A percentile compares a stretch with the other conserved stretches of the same genome.
These are phyloP conservation scores for Caenorhabditis panamensis DNA, from an alignment of 2,888 invertebrate species.

Conservation along the genomic window DNA sequence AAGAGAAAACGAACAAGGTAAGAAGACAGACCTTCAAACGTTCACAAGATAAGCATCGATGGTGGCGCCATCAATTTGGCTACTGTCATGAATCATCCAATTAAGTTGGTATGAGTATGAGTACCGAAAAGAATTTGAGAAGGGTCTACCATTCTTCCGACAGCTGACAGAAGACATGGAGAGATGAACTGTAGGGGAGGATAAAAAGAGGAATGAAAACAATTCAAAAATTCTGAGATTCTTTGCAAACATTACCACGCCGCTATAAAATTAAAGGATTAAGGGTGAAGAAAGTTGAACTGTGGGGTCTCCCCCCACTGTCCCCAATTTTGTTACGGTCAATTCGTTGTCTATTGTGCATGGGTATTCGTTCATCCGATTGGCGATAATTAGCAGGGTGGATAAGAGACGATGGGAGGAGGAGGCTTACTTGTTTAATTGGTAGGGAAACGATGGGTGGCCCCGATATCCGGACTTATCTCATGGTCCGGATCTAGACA, in stretches of 20 bases:
- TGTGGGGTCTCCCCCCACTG: conserved; percentile 9
- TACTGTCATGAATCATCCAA: conserved; percentile 56
- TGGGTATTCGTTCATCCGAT: conserved; percentile 41
- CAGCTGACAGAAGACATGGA: neutral
- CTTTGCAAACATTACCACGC: conserved; percentile 9
- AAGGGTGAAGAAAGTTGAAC: conserved; percentile 48
- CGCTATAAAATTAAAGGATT: conserved; percentile 61
- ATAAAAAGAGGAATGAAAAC: neutral
- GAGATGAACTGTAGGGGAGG: conserved; percentile 4
- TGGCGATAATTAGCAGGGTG: conserved; percentile 46
- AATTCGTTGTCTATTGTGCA: conserved; percentile 59
- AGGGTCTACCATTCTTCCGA: conserved; percentile 5
- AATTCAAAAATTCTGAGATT: conserved; percentile 11
- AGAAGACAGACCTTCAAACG: conserved; percentile 30
- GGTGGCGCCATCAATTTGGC: conserved; percentile 55
- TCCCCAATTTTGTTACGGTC: conserved; percentile 58
- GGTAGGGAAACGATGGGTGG: conserved; percentile 35
- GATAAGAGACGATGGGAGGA: neutral
- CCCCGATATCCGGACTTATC: conserved; percentile 44
- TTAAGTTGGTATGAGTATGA: conserved; percentile 46
- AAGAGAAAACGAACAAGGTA: neutral
- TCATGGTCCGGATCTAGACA: conserved; percentile 25
- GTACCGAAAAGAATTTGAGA: conserved; percentile 35
- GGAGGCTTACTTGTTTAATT: conserved; percentile 46
- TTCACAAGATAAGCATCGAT: conserved; percentile 54